phyloP scores from a whole-genome alignment of 2,113 vertebrate genomes.

The Columba livia region DNA sequence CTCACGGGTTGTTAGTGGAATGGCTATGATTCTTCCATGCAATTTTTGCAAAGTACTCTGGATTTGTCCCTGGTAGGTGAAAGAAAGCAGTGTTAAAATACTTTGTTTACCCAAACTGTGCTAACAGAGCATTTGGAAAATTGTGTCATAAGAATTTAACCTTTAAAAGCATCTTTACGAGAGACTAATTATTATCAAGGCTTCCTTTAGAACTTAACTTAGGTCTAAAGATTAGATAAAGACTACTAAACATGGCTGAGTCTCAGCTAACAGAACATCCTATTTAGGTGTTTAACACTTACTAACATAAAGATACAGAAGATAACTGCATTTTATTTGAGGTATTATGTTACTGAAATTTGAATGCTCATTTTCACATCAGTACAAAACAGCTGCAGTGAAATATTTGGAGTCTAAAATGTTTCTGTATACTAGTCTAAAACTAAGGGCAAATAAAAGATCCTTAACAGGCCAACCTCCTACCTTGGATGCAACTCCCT shows the following conservation, averaged over 20 bases:
- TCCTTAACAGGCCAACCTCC: background rate
- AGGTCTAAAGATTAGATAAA: background rate
- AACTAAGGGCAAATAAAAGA: background rate
- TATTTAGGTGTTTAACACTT: background rate
- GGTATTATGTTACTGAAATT: background rate
- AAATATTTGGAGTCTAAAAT: background rate
- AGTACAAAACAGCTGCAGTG: background rate
- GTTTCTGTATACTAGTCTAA: background rate
- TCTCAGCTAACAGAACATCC: background rate
- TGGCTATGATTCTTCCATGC: conserved; percentile 98
- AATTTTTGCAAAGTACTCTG: conserved; percentile 96
- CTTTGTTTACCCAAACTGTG: background rate
- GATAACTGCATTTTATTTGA: background rate
- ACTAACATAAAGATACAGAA: background rate
- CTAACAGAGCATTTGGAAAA: background rate
- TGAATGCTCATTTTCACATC: background rate
- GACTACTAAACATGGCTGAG: background rate
- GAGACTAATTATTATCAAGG: background rate
- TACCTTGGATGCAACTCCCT: background rate
- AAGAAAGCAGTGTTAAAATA: background rate
- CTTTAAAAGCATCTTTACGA: background rate
- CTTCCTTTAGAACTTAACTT: conserved; percentile 8
- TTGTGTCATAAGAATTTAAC: background rate
- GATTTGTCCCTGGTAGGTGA: conserved; percentile 84
- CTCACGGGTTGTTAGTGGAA: conserved; percentile 96